These are phyloP conservation scores for Bombus consobrinus DNA, from an alignment of 1,140 invertebrate species.

Conservation along the genomic window DNA sequence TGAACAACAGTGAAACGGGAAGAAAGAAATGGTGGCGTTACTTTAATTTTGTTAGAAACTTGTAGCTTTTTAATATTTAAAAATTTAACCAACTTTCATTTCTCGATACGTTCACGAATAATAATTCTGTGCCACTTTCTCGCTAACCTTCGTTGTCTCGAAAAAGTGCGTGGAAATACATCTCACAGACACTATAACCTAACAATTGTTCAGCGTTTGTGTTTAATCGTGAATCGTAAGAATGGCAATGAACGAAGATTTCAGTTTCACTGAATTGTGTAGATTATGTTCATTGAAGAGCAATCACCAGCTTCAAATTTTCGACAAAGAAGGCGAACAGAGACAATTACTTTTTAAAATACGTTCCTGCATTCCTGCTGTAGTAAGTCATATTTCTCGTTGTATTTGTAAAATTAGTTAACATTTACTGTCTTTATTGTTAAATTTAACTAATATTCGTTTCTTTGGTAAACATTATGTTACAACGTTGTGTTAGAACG, in stretches of 20 bases:
- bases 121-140: neutral
- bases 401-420: neutral
- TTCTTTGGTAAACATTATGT: neutral
- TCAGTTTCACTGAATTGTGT: conserved; percentile 88
- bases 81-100: neutral
- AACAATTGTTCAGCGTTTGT: conserved; percentile 46
- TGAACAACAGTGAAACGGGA: conserved; percentile 38
- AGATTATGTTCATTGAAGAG: conserved; percentile 87
- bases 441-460: neutral
- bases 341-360: conserved; percentile 87
- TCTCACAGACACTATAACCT: conserved; percentile 63
- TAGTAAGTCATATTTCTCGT: conserved; percentile 81
- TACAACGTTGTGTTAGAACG: neutral
- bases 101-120: no score
- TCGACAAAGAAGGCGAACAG: conserved; percentile 88
- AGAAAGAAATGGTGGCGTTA: conserved; percentile 64
- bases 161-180: neutral
- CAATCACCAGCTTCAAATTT: conserved; percentile 86
- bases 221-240: conserved; percentile 55
- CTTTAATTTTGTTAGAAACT: conserved; percentile 47
- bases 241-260: conserved; percentile 86
- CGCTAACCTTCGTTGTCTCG: neutral
- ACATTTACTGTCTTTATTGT: neutral
- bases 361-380: conserved; percentile 86
- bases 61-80: conserved; percentile 16